phyloP scores from a whole-genome alignment of 1,140 invertebrate species.

The Platyscapa corneri region DNA sequence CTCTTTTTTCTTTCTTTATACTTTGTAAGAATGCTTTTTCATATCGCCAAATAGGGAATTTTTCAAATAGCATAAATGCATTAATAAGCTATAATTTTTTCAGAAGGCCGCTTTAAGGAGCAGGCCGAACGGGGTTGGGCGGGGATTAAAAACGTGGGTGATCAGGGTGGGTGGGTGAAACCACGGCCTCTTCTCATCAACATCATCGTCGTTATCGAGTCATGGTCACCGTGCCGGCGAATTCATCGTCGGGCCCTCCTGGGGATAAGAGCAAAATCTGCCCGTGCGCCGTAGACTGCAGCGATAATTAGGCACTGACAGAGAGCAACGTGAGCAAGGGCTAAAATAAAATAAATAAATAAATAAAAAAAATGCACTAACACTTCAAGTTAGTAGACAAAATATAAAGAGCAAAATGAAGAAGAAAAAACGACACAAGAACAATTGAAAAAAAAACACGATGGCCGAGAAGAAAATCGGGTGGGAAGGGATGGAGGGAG shows the following conservation, averaged over 20 bases:
- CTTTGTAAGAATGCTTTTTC: neutral
- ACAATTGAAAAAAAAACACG: constrained; percentile 35
- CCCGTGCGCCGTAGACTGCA: constrained; percentile 53
- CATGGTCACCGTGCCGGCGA: constrained; percentile 64
- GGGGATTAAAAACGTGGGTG: constrained; percentile 72
- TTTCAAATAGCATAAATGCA: neutral
- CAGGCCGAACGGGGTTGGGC: constrained; percentile 74
- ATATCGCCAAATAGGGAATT: no score
- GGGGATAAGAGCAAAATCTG: constrained; percentile 53
- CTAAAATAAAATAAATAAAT: constrained; percentile 55
- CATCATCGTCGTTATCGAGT: constrained; percentile 71
- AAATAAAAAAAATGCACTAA: constrained; percentile 41
- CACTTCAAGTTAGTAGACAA: constrained; percentile 32
- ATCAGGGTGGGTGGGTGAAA: constrained; percentile 77
- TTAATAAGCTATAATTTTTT: constrained; percentile 53
- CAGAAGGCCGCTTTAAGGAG: constrained; percentile 71
- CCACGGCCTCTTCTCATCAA: constrained; percentile 75
- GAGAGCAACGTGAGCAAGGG: constrained; percentile 59
- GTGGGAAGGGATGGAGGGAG: constrained; percentile 62
- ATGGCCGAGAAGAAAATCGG: constrained; percentile 54
- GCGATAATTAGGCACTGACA: constrained; percentile 58
- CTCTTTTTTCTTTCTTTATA: neutral
- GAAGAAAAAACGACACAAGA: constrained; percentile 45
- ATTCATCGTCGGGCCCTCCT: constrained; percentile 55
- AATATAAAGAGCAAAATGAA: constrained; percentile 36